Base-by-base conservation (phyloP, 2,888 invertebrate genomes). In the Crocallis elinguaria region DNA sequence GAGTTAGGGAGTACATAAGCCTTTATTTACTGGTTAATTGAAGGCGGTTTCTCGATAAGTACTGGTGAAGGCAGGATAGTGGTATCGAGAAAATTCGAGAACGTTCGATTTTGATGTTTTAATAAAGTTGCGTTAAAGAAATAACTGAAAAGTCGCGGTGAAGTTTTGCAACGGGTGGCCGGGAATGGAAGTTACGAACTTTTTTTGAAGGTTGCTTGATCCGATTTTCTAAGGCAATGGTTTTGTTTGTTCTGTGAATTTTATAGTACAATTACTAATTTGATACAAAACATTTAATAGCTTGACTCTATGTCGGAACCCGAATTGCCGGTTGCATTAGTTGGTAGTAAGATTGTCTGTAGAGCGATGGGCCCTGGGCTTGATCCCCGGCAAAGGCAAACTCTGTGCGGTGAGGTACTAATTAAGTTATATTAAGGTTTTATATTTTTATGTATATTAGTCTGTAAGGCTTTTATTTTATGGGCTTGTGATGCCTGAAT, bases 11-110 rank as follows among this genome's bases (percentile, higher is more conserved):
- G 82, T 89, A 89, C 68, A 90, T 90, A 86, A 79, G 73, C 65
- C 79, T 79, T 72, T 88, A 89, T 89, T 86, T 89, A 90, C 86
- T 86, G 75, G 82, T 86, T 89, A 89, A 89, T 89, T 89, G 88
- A 88, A 89, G 87, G 86, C 83, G 86, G 84, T 88, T 83, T 79
- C 77, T 71, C 81, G 88, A 87, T 88, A 88, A 85, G 82, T 76
- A 79, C 69, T 71, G 76, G 80, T 69, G 73, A 77, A 77, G 82
- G 82, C 86, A 56, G 55, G 42, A 54, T 49, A 82, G 79, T 77
- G 75, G 76, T 75, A 79, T 79, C 77, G 77, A 69, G 57, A 32
- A 46, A 54, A 56, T 59, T 60, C 54, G 54, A n/a, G n/a, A n/a
- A 57, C 48, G 48, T 48, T 43, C 48, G 48, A 49, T 54, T 43